phyloP scores from a whole-genome alignment of 2,113 vertebrate species.

The Pterocles burchelli region DNA sequence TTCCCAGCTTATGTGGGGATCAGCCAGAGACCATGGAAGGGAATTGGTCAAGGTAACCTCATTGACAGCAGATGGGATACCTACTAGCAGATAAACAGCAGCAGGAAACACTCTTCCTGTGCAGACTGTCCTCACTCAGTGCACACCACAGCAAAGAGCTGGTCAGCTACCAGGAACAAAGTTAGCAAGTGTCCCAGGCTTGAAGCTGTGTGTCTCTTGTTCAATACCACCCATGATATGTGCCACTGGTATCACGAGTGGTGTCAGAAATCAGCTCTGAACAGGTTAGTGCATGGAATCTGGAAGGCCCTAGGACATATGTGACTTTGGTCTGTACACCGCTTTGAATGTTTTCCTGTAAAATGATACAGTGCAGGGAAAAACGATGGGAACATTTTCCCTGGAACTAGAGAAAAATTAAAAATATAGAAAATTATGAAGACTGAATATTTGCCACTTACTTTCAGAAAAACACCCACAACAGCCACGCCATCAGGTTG shows the following conservation, averaged over 20 bases:
- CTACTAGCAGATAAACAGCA: not conserved
- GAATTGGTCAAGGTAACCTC: not conserved
- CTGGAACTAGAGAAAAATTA: not conserved
- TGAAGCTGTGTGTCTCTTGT: not conserved
- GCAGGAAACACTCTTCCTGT: not conserved
- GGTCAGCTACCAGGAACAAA: not conserved
- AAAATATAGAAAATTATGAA: not conserved
- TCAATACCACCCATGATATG: not conserved
- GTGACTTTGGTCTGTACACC: not conserved
- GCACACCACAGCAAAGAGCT: not conserved
- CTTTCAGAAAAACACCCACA: constrained; percentile 92
- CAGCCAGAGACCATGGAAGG: not conserved
- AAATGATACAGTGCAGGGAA: not conserved
- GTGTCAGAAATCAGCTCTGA: not conserved
- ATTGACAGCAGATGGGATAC: not conserved
- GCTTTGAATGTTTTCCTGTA: not conserved
- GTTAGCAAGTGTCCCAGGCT: not conserved
- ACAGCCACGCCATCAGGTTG: constrained; percentile 89
- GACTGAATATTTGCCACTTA: constrained; percentile 44
- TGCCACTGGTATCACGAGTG: not conserved
- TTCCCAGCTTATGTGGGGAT: not conserved
- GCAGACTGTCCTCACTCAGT: not conserved
- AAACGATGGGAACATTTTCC: not conserved
- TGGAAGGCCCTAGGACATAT: not conserved
- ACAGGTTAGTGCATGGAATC: not conserved